Evolutionary conservation across 2,888 invertebrate genomes (phyloP), one percentile per base, ranked within the genome.

Genomic region (Chouioia cunea): DNA sequence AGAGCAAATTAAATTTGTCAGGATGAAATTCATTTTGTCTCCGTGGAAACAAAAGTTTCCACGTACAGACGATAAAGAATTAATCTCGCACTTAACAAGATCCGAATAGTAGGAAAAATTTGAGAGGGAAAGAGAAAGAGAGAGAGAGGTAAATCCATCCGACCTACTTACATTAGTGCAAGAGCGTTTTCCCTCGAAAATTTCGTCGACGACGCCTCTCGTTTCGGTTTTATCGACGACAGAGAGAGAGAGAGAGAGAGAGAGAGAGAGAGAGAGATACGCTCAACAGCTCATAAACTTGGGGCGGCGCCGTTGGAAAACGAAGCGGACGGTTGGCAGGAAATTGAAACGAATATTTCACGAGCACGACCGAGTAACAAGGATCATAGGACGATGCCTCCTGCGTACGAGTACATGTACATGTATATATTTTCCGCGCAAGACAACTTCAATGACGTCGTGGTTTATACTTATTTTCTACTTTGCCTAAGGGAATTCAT

Each of bases 311-410:
- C 48, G 59, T 66, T 66, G 54, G 60, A 67, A 67, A 67, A 44
- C 44, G 60, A 22, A 46, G 65, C 48, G 27, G 23, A 14, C 57
- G 27, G 15, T 66, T 68, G 58, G 8, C 65, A 69, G 77, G 75
- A 77, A 79, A 82, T 81, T 80, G 79, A 80, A 80, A 79, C 78
- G 79, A 81, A 81, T 82, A 81, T 80, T 81, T 81, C 78, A 79
- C 76, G 78, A 80, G 76, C 68, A 58, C 71, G 53, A 27, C 4
- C 27, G 71, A 77, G 78, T 79, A 79, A 76, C 75, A 76, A 74
- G 73, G 75, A 76, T 77, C 79, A 78, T 79, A 78, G 63, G 74
- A 74, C 59, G 47, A 52, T 22, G 23, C 57, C 18, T 47, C 23
- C 20, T 4, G 22, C 46, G 53, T 16, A 53, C 8, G 43, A 27